phyloP scores from a whole-genome alignment of 2,797 vertebrate genomes.

The Balearica regulorum region DNA sequence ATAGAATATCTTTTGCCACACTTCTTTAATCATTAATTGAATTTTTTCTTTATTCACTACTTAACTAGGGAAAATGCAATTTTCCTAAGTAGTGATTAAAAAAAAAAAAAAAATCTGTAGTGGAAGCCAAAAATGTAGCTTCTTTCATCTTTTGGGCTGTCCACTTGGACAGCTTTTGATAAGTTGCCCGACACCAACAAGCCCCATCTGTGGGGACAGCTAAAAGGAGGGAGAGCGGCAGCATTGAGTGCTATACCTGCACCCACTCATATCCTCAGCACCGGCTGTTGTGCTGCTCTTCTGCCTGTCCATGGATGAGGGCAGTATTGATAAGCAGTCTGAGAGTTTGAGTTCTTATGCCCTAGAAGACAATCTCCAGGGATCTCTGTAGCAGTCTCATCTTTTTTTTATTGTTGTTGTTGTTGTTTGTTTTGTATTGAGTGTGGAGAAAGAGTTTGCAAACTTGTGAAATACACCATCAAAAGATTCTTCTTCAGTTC shows the following conservation, averaged over 20 bases:
- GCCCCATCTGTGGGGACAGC: background rate
- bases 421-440: background rate
- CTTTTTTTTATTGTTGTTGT: background rate
- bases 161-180: background rate
- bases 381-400: background rate
- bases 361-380: background rate
- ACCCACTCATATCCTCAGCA: background rate
- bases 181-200: background rate
- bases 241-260: background rate
- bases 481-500: background rate
- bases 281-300: background rate
- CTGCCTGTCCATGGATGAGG: background rate
- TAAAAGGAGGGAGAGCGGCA: background rate
- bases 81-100: background rate
- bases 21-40: background rate
- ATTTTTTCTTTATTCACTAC: background rate
- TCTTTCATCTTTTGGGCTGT: background rate
- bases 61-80: background rate
- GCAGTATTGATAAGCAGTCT: background rate
- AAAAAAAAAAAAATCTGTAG: background rate
- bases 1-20: background rate
- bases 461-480: background rate
- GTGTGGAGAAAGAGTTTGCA: background rate
- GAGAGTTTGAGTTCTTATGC: background rate
- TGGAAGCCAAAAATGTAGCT: background rate